Conservation (phyloP, 1,140 invertebrate species). For the Subanguina moxae region DNA sequence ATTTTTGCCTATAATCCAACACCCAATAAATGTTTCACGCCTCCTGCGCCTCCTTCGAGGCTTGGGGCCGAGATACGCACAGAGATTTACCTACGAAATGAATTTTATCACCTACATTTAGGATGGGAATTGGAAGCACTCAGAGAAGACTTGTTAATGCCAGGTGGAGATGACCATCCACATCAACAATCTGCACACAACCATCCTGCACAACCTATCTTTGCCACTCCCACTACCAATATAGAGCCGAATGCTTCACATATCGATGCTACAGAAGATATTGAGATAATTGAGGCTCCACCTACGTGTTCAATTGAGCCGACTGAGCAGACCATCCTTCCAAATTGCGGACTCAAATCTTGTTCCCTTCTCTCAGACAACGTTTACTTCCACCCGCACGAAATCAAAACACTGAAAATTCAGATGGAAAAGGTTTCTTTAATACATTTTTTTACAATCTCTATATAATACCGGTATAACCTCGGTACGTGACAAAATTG, state of each 20-base stretch:
- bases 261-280: too few species aligned
- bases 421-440: slow-evolving; percentile 45
- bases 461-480: too few species aligned
- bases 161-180: neutral
- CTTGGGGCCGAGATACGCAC: too few species aligned
- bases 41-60: too few species aligned
- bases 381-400: slow-evolving; percentile 14
- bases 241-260: too few species aligned
- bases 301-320: neutral
- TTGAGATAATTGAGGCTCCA: too few species aligned
- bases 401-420: slow-evolving; percentile 32
- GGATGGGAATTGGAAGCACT: slow-evolving; percentile 28
- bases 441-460: too few species aligned
- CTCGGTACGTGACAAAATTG: too few species aligned
- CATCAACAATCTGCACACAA: neutral
- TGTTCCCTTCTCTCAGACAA: slow-evolving; percentile 14
- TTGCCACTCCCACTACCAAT: neutral
- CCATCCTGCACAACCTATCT: neutral
- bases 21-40: too few species aligned
- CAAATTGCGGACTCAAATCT: neutral
- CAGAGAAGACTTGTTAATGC: slow-evolving; percentile 19
- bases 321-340: neutral
- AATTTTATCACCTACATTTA: slow-evolving; percentile 3
- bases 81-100: neutral
- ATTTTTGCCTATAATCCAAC: too few species aligned